phyloP scores from a whole-genome alignment of 2,113 vertebrate species.

The Dunckerocampus dactyliophorus region DNA sequence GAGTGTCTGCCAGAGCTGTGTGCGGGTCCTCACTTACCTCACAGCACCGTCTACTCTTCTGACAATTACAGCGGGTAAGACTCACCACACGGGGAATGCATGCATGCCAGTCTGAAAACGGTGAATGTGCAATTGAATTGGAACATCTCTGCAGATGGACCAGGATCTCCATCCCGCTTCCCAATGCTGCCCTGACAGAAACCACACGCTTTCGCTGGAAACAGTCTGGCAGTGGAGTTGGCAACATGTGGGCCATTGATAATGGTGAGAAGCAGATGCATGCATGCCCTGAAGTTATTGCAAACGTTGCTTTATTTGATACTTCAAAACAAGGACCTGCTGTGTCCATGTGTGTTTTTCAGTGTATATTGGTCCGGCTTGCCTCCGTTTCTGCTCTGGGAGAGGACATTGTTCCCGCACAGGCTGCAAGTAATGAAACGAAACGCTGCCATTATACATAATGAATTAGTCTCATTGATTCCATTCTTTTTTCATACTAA shows the following conservation, averaged over 20 bases:
- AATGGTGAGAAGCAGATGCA: conserved; percentile 76
- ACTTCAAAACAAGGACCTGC: neutral
- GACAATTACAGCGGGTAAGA: conserved; percentile 95
- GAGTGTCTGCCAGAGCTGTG: conserved; percentile 94
- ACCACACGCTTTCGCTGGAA: conserved; percentile 92
- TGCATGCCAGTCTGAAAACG: neutral
- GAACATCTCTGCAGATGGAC: conserved; percentile 82
- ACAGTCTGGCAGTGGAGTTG: conserved; percentile 80
- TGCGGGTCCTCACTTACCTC: conserved; percentile 88
- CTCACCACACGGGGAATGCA: neutral
- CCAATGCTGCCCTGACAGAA: conserved; percentile 87
- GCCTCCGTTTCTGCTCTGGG: conserved; percentile 94
- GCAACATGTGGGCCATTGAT: conserved; percentile 97
- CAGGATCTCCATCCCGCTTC: conserved; percentile 90
- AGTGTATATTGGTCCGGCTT: conserved; percentile 96
- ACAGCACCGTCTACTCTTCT: conserved; percentile 92
- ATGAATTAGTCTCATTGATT: neutral
- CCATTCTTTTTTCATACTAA: neutral
- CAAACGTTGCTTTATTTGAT: neutral
- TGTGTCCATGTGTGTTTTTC: conserved; percentile 37
- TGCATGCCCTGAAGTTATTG: neutral
- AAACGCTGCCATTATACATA: conserved; percentile 18
- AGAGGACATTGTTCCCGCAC: conserved; percentile 92
- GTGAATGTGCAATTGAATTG: neutral
- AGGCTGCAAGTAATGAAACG: conserved; percentile 88